Base-by-base conservation (phyloP, 1,140 invertebrate species). In the Penaeus chinensis region DNA sequence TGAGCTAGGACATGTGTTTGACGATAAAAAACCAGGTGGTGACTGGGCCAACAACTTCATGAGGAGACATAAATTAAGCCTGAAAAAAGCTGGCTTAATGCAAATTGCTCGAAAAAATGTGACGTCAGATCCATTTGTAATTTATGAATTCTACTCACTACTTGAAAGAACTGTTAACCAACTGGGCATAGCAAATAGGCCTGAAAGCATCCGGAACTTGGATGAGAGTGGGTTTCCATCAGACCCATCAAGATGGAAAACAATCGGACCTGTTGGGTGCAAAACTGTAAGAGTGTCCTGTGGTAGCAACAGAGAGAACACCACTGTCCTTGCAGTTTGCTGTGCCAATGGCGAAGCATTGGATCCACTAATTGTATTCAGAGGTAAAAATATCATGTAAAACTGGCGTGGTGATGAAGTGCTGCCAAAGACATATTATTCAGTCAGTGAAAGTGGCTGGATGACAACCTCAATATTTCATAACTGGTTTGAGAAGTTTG, bases 311-410 rank as follows among this genome's bases (percentile, higher is more conserved):
- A 42, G 84, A 22, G 84, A 86, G n/a, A 86, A 78, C 42, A 86
- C 54, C 42, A 84, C 84, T 8, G 84, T 78, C 22, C 61, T 86
- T n/a, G 76, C 84, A 76, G 54, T 47, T 16, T 65, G 61, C 54
- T 86, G 84, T 78, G 84, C 84, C 2, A 42, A 86, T 86, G 84
- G 84, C 19, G n/a, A 27, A 60, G 79, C 84, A 27, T 42, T 86
- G 32, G 84, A 76, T 47, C 84, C 74, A 10, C 78, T 78, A 54
- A 83, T 86, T n/a, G 84, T 86, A 8, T 86, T 86, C 84, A 86
- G 80, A 19, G 84, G 74, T 10, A 81, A 82, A 62, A 61, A 16
- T 32, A 22, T 74, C 37, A 74, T 74, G 69, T 80, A 20, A 16
- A 61, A 61, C 54, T 61, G 54, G 37, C 37, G 24, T 82, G 80